Percentiles rank a stretch among this genome's conserved stretches.
phyloP scores from a whole-genome alignment of 2,113 vertebrate species.

The Clinocottus analis region DNA sequence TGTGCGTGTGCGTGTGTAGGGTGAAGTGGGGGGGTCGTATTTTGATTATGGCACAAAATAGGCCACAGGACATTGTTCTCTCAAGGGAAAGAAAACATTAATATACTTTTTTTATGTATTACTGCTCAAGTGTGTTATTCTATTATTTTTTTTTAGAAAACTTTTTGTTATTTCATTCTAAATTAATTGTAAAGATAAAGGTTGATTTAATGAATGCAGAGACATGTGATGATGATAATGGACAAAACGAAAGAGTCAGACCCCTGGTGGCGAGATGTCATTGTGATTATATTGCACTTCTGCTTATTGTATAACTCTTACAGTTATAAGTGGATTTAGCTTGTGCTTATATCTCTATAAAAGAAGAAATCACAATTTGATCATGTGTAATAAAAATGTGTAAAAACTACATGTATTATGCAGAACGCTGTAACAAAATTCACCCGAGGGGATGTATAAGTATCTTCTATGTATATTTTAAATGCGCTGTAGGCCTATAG shows the following conservation, averaged over 20 bases:
- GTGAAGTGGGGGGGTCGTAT: neutral
- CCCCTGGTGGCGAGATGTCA: neutral
- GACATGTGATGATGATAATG: neutral
- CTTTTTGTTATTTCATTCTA: neutral
- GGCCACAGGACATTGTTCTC: neutral
- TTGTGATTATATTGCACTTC: too few species aligned
- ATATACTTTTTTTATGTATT: neutral
- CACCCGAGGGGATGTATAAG: neutral
- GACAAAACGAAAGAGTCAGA: neutral
- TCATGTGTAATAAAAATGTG: too few species aligned
- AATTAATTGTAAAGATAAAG: neutral
- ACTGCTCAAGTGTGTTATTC: too few species aligned
- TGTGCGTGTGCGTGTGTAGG: too few species aligned
- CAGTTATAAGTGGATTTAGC: neutral
- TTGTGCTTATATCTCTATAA: neutral
- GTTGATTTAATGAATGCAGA: neutral
- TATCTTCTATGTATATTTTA: neutral
- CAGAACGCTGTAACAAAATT: neutral
- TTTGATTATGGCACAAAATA: neutral
- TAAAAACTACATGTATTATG: neutral
- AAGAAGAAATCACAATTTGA: neutral
- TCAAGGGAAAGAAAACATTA: neutral
- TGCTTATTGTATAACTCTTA: too few species aligned
- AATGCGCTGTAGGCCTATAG: neutral
- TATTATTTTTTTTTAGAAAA: too few species aligned